Percentiles rank a stretch among this genome's conserved stretches.
phyloP scores from a whole-genome alignment of 1,140 invertebrate species.

The Muscidifurax raptorellus region DNA sequence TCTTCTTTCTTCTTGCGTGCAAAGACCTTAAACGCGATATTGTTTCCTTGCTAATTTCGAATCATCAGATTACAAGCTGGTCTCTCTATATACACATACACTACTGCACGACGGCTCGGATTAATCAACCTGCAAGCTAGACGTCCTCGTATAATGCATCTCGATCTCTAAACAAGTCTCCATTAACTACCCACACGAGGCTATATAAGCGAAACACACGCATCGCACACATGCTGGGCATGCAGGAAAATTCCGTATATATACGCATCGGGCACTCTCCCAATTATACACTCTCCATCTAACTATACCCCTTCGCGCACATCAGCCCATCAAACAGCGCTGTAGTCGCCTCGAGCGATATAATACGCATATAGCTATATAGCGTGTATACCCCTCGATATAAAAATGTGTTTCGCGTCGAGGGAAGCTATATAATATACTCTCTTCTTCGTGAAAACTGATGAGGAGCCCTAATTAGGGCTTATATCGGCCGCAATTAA shows the following conservation, averaged over 20 bases:
- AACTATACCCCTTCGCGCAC: neutral
- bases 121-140: too few relatives aligned
- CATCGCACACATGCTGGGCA: too few relatives aligned
- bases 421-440: neutral
- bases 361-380: neutral
- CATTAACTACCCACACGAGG: neutral
- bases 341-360: neutral
- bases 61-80: too few relatives aligned
- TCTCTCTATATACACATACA: too few relatives aligned
- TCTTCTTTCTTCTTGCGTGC: too few relatives aligned
- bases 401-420: neutral
- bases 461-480: neutral
- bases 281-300: neutral
- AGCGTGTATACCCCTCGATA: neutral
- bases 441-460: neutral
- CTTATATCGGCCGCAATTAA: slow-evolving; percentile 36
- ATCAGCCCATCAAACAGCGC: neutral
- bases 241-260: neutral
- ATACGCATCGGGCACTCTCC: neutral
- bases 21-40: too few relatives aligned
- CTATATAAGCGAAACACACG: neutral
- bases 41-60: too few relatives aligned
- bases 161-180: neutral
- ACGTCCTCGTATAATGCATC: too few relatives aligned
- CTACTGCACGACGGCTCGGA: too few relatives aligned